A percentile compares a stretch with the other conserved stretches of the same genome.
Conservation (phyloP, 2,888 invertebrate genomes). For the Altica lythri region DNA sequence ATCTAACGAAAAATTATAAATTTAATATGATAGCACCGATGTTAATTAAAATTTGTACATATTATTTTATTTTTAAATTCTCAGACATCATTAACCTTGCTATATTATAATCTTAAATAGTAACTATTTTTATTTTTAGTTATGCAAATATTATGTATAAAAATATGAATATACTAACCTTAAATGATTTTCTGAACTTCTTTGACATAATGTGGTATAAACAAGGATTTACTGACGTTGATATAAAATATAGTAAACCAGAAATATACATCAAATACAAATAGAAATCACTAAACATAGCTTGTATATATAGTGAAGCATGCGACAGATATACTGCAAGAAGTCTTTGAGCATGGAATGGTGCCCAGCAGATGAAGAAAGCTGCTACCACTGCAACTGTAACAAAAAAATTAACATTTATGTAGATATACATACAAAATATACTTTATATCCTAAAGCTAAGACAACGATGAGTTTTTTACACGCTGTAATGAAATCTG, state of each 20-base stretch:
- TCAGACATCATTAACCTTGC: too few species aligned
- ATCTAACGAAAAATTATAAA: too few species aligned
- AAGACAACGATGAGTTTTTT: too few species aligned
- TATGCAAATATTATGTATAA: too few species aligned
- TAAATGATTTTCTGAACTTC: constrained; percentile 91
- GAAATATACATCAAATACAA: constrained; percentile 78
- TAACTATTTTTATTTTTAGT: too few species aligned
- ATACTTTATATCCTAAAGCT: too few species aligned
- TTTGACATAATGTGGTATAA: constrained; percentile 94
- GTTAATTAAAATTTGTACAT: too few species aligned
- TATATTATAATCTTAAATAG: too few species aligned
- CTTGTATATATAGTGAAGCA: constrained; percentile 53
- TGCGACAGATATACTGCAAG: constrained; percentile 73
- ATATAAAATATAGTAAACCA: constrained; percentile 88
- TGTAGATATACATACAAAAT: too few species aligned
- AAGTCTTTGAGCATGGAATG: constrained; percentile 91
- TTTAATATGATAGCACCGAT: too few species aligned
- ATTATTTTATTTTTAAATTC: too few species aligned
- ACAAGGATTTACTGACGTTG: constrained; percentile 91
- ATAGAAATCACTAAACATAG: constrained; percentile 57
- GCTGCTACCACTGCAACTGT: constrained; percentile 84
- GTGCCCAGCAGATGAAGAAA: constrained; percentile 89
- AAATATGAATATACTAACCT: constrained; percentile 64
- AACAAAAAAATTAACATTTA: constrained; percentile 43
- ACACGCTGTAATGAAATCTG: too few species aligned